Conservation (phyloP, 2,797 vertebrate genomes). For the Fundulus diaphanus region DNA sequence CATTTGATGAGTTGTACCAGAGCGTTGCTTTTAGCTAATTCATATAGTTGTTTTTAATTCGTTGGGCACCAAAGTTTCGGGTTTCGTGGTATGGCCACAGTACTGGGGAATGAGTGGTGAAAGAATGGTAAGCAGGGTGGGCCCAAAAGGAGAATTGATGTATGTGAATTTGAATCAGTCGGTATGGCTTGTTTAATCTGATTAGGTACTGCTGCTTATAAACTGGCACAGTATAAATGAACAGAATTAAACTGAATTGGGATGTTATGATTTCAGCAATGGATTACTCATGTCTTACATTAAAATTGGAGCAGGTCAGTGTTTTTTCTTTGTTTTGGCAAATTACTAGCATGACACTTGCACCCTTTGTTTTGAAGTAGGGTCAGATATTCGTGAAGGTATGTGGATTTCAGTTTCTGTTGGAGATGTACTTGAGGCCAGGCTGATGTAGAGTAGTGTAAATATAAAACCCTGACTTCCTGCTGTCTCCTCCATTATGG, state of each 20-base stretch:
- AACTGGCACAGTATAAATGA: background rate
- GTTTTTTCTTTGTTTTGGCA: conserved; percentile 1
- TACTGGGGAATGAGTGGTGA: no score
- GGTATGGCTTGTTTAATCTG: background rate
- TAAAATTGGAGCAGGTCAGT: background rate
- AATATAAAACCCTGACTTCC: conserved; percentile 79
- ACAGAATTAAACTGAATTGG: background rate
- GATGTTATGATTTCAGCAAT: background rate
- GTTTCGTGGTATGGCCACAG: no score
- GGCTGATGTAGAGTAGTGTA: conserved; percentile 78
- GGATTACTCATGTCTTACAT: background rate
- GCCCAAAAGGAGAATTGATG: background rate
- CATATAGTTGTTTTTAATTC: no score
- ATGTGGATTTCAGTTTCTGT: conserved; percentile 32
- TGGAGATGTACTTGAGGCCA: conserved; percentile 45
- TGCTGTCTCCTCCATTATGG: conserved; percentile 76
- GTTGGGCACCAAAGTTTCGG: no score
- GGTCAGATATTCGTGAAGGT: conserved; percentile 35
- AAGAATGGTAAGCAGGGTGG: no score
- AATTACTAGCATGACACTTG: conserved; percentile 6
- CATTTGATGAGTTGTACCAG: no score
- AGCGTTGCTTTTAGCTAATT: no score
- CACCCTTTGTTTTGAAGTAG: conserved; percentile 5
- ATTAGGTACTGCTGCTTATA: background rate
- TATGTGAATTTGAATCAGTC: background rate